Conservation (phyloP, 1,140 invertebrate species). For the Ooceraea biroi region DNA sequence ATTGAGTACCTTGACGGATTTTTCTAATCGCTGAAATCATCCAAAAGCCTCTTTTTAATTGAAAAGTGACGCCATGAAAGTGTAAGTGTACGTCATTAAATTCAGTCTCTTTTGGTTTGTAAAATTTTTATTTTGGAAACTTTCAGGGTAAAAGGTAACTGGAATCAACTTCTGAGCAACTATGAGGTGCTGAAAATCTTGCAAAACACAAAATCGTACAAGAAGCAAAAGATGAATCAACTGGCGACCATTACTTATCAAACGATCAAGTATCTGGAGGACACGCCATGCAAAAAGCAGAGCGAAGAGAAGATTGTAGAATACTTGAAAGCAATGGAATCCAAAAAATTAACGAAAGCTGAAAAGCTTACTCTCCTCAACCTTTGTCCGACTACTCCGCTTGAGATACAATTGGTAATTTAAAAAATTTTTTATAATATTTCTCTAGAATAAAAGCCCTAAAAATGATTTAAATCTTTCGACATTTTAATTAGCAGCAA, state of each 20-base stretch:
- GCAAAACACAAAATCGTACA: slow-evolving; percentile 89
- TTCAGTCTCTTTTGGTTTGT: not conserved
- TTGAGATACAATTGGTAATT: slow-evolving; percentile 94
- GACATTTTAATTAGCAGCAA: not conserved
- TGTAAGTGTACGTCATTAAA: slow-evolving; percentile 17
- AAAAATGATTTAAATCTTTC: not conserved
- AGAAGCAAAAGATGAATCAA: slow-evolving; percentile 89
- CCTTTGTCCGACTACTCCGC: slow-evolving; percentile 90
- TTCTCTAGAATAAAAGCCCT: not conserved
- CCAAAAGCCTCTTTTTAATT: not conserved
- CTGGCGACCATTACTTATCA: slow-evolving; percentile 93
- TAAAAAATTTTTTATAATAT: not conserved
- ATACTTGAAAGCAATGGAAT: slow-evolving; percentile 89
- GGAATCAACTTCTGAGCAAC: slow-evolving; percentile 89
- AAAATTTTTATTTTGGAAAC: slow-evolving; percentile 63
- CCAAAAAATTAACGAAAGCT: slow-evolving; percentile 91
- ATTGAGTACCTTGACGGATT: not conserved
- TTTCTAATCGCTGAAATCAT: not conserved
- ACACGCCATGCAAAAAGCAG: slow-evolving; percentile 90
- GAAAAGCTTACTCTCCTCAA: slow-evolving; percentile 95
- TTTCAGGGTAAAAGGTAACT: slow-evolving; percentile 87
- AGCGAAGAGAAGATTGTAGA: slow-evolving; percentile 88
- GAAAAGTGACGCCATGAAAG: slow-evolving; percentile 28
- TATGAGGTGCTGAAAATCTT: slow-evolving; percentile 90
- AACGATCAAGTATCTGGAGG: slow-evolving; percentile 92